Base-by-base conservation (phyloP, 2,797 vertebrate genomes). In the Pelodytes ibericus region DNA sequence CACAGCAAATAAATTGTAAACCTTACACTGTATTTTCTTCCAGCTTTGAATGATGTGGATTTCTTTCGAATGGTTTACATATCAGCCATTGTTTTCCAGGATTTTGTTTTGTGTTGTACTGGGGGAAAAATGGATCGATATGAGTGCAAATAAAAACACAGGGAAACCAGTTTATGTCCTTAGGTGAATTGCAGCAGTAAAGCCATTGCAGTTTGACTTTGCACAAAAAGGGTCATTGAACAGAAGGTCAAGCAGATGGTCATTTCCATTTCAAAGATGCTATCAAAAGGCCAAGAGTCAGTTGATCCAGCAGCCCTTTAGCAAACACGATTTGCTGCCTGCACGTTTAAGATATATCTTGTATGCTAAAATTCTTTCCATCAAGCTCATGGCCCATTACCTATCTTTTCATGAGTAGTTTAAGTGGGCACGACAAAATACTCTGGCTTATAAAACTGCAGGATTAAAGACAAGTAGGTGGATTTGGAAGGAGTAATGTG, bases 241-340 rank as follows among this genome's bases (percentile, higher is more conserved):
- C 95, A 96, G 95, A 95, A 96, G 95, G 96, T 91, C 91, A 84
- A 93, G 94, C 96, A 98, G 96, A 95, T 98, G 96, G 93, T 92
- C 94, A 96, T 96, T 97, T 96, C 95, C 96, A 97, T 96, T 94
- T 96, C 91, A 96, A 97, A 96, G 94, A 96, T 92, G 86, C 89
- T 92, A 90, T 93, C 90, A 89, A 93, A 91, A 91, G 90, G 90
- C 90, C 90, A 92, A 89, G 89, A 91, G 89, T 89, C 89, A 89
- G 89, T 88, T 90, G 89, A 90, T 90, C 89, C 89, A 83, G 87
- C 86, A 90, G 86, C 85, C 89, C 88, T 86, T 88, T 88, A 89
- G 87, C 89, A 91, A 91, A 91, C 88, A 93, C 89, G 92, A 86
- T 93, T 94, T 92, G 92, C 89, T 91, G 89, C 89, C 90, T 91